Evolutionary conservation across 2,888 invertebrate species (phyloP).

Genomic region (Corbicula japonica): DNA sequence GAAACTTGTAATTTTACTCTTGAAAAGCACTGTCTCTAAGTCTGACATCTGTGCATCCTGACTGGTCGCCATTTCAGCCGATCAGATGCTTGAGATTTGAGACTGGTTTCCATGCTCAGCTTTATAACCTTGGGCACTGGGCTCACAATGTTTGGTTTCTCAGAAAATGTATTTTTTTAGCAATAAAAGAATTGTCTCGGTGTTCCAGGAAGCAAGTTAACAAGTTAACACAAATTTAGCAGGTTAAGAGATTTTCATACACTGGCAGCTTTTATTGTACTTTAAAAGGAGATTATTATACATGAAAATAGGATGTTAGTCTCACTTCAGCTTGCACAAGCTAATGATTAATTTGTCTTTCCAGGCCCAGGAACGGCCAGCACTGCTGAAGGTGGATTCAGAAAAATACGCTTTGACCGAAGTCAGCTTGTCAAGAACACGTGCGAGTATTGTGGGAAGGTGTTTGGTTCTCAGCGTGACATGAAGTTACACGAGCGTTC

Average conservation of each 20-base stretch:
- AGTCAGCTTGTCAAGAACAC: constrained; percentile 20
- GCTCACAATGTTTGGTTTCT: too few relatives aligned
- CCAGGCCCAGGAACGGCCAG: constrained; percentile 7
- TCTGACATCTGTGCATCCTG: too few relatives aligned
- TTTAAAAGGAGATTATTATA: not conserved
- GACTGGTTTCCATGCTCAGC: too few relatives aligned
- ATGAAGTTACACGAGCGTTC: constrained; percentile 13
- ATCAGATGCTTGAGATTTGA: too few relatives aligned
- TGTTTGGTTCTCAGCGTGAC: constrained; percentile 28
- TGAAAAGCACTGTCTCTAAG: too few relatives aligned
- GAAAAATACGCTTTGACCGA: constrained; percentile 9
- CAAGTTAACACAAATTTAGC: not conserved
- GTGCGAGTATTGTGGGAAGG: constrained; percentile 21
- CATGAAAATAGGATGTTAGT: constrained; percentile 9
- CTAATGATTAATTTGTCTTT: constrained; percentile 23
- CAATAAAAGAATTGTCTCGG: not conserved
- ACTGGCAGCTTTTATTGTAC: not conserved
- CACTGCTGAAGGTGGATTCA: not conserved
- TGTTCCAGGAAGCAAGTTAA: not conserved
- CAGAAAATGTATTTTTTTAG: not conserved
- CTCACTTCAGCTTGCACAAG: constrained; percentile 14
- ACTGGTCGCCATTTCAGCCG: too few relatives aligned
- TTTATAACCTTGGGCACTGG: too few relatives aligned
- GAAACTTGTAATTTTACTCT: too few relatives aligned
- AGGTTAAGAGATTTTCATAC: not conserved